These are phyloP conservation scores for Epinephelus awoara DNA, from an alignment of 2,797 vertebrate species.

Conservation along the genomic window DNA sequence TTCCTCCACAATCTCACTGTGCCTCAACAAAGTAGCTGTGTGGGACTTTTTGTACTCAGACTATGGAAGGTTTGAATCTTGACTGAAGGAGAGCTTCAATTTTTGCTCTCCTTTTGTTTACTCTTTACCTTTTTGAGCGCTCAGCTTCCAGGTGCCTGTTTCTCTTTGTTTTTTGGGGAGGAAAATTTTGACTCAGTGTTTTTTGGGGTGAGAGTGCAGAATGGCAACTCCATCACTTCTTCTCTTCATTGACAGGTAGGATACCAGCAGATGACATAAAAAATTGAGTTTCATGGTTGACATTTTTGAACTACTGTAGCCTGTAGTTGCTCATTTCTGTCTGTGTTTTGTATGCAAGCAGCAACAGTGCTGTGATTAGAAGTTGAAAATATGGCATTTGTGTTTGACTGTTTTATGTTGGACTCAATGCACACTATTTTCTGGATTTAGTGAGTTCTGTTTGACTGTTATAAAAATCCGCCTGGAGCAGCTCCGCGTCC, in stretches of 20 bases:
- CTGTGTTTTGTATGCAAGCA: background rate
- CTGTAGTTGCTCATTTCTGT: background rate
- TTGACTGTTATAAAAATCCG: background rate
- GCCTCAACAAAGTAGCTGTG: background rate
- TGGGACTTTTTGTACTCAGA: constrained; percentile 13
- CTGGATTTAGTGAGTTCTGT: background rate
- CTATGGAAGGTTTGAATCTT: background rate
- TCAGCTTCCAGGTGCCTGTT: background rate
- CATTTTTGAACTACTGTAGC: background rate
- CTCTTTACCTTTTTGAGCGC: background rate
- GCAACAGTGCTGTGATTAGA: background rate
- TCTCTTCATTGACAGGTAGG: constrained; percentile 80
- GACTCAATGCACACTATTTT: background rate
- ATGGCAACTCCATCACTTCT: constrained; percentile 79
- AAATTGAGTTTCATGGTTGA: background rate
- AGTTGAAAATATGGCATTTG: background rate
- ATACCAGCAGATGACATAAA: background rate
- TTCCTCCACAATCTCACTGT: constrained; percentile 40
- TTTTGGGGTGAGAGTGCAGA: constrained; percentile 23
- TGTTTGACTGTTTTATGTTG: background rate
- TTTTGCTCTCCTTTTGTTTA: background rate
- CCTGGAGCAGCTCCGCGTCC: background rate
- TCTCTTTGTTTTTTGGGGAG: background rate
- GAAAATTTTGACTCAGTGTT: constrained; percentile 4
- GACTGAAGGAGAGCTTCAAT: constrained; percentile 11